Evolutionary conservation across 53 echinoderm and acorn worm genomes (phyloP), one percentile per base, ranked within the genome.

Genomic region (Patiria pectinifera): DNA sequence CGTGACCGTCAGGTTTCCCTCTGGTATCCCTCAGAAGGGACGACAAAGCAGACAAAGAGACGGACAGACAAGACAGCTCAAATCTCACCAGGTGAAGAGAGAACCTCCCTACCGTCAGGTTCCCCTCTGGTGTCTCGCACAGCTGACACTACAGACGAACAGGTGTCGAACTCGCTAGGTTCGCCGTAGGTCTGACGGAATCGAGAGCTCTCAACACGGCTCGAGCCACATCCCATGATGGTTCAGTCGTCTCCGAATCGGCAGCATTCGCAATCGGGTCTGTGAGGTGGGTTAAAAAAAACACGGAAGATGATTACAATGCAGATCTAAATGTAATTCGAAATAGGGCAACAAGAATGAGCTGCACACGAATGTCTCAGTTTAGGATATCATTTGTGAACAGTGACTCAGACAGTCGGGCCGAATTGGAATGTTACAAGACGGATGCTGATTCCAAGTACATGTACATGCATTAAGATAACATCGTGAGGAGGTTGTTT

Each of bases 91-190:
- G 78, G 78, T 43, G 88, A 61, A 9, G 44, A 43, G 43, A 58
- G 60, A 25, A 80, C 78, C 24, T 97, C 97, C 46, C 63, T 91
- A 3, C 97, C 97, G 80, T 97, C 97, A 3, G 97, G 97, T 62
- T 96, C 96, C 5, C 97, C 97, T 69, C 96, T 80, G 3, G 76
- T 81, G 48, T 94, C 91, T 58, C 94, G 93, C 48, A 43, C 45
- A 7, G 93, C 66, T 3, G 96, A 93, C 4, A 97, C 59, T 3
- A 96, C 91, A 0, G 97, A 92, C 21, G 97, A 96, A 69, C 97
- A 97, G 6, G 97, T 97, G 72, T 97, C 97, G 22, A 97, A 96
- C 58, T 97, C 97, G 61, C 97, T 97, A 19, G 92, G 96, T 62
- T 97, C 97, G 35, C 94, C 62, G 71, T 97, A 97, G 62, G 92